Evolutionary conservation across 2,888 invertebrate genomes (phyloP).

Genomic region (Drosophila buzzatii): DNA sequence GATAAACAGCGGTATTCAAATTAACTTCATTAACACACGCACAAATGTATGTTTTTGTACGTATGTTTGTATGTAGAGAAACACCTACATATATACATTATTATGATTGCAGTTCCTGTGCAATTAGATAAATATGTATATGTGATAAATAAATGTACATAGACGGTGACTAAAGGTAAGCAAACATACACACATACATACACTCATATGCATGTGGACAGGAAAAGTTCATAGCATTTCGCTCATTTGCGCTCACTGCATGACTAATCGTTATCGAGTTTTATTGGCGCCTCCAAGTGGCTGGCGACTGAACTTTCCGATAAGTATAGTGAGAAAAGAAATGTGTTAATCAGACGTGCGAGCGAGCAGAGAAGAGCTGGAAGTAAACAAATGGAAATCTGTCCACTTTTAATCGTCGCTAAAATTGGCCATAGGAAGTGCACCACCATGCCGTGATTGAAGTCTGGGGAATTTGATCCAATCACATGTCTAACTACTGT

Average conservation of each 20-base stretch:
- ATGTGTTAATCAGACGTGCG: conserved; percentile 71
- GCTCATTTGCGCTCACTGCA: conserved; percentile 23
- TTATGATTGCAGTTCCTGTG: conserved; percentile 46
- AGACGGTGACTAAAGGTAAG: conserved; percentile 44
- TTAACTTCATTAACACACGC: conserved; percentile 57
- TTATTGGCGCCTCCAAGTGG: conserved; percentile 69
- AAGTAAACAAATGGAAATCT: conserved; percentile 21
- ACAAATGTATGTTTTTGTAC: background rate
- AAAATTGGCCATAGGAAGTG: conserved; percentile 20
- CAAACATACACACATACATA: conserved; percentile 5
- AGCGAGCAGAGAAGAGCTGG: conserved; percentile 26
- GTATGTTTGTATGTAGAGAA: background rate
- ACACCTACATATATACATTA: conserved; percentile 9
- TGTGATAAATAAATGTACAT: conserved; percentile 6
- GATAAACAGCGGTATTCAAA: conserved; percentile 66
- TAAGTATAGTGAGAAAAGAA: conserved; percentile 46
- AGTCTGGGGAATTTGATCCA: background rate
- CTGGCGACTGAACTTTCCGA: conserved; percentile 46
- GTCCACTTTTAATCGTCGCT: conserved; percentile 11
- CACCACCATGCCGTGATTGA: background rate
- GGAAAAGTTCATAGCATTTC: conserved; percentile 31
- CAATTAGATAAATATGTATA: conserved; percentile 21
- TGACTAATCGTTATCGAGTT: conserved; percentile 68
- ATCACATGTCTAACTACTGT: background rate
- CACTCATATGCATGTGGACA: conserved; percentile 14